phyloP scores from a whole-genome alignment of 1,140 invertebrate genomes.

The Paraescarpia echinospica region DNA sequence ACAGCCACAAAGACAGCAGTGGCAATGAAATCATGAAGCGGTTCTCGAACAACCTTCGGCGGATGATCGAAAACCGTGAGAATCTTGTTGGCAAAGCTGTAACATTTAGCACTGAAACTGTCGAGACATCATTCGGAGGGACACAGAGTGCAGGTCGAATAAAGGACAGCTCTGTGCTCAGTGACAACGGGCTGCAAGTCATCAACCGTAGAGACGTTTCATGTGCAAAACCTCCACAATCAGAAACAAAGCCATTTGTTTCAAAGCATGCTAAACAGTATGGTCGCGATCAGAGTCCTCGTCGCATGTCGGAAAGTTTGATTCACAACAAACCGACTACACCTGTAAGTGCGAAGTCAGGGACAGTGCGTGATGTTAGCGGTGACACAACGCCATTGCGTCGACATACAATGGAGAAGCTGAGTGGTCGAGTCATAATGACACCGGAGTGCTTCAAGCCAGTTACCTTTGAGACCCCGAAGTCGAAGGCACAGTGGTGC shows the following conservation, averaged over 20 bases:
- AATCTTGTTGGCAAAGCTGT: conserved; percentile 28
- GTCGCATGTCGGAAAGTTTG: background rate
- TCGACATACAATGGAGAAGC: conserved; percentile 8
- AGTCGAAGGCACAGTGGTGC: conserved; percentile 16
- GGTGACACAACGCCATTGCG: background rate
- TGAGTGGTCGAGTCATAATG: no score
- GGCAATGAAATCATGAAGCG: conserved; percentile 5
- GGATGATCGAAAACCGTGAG: conserved; percentile 7
- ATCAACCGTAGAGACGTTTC: conserved; percentile 15
- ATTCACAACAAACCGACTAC: background rate
- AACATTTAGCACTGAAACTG: conserved; percentile 45
- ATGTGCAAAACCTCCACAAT: conserved; percentile 10
- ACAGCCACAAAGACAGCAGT: background rate
- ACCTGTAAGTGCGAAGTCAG: background rate
- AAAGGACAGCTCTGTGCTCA: conserved; percentile 39
- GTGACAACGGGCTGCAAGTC: conserved; percentile 26
- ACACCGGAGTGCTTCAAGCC: conserved; percentile 53
- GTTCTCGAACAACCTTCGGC: background rate
- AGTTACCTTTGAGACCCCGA: conserved; percentile 45
- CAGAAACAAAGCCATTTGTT: conserved; percentile 12
- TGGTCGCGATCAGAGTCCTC: background rate
- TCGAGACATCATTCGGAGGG: conserved; percentile 53
- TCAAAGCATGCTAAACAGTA: conserved; percentile 13
- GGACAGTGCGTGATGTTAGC: background rate
- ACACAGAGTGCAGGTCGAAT: conserved; percentile 45